Base-by-base conservation (phyloP, 2,113 vertebrate genomes). In the Willisornis vidua region DNA sequence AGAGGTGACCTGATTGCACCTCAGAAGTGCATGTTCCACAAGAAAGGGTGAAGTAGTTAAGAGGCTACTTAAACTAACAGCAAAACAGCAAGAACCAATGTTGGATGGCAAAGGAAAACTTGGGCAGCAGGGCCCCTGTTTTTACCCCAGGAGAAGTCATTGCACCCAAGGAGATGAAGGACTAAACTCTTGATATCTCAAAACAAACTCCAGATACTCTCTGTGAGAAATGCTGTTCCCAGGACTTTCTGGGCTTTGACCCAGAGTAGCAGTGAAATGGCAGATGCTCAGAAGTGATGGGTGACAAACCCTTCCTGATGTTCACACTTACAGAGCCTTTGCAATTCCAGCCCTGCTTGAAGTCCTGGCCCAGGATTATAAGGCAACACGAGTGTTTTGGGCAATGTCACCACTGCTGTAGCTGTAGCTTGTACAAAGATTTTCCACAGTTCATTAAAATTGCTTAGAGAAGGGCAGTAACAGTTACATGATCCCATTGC, bases 1-100 rank as follows among this genome's bases (percentile, higher is more conserved):
- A 89, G 91, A 79, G 49, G 77, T 92, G 70, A 78, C 70, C 49
- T 94, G 83, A 89, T 57, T 92, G 81, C 61, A 61, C 41, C 45
- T 6, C 49, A 57, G 68, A 63, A 92, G 54, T 48, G 7, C 4
- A 1, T 62, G 81, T 54, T 79, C 57, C 24, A 41, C 35, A 84
- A 72, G 35, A 72, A 78, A 75, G 33, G 15, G 14, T 29, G 61
- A 85, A 87, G 57, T 20, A 48, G 18, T 71, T 55, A 72, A 29
- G 66, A 74, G 22, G 19, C n/a, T 82, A 6, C 89, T 81, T 63
- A 87, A 93, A 52, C 35, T 55, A 61, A 49, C 11, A 65, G 29
- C 61, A 89, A 33, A 45, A 7, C 3, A 66, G 9, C 46, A 73
- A 77, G 65, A 86, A 20, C 8, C 12, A 25, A 1, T n/a, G 68